These are phyloP conservation scores for Amiota minor DNA, from an alignment of 2,888 invertebrate genomes.

Conservation along the genomic window DNA sequence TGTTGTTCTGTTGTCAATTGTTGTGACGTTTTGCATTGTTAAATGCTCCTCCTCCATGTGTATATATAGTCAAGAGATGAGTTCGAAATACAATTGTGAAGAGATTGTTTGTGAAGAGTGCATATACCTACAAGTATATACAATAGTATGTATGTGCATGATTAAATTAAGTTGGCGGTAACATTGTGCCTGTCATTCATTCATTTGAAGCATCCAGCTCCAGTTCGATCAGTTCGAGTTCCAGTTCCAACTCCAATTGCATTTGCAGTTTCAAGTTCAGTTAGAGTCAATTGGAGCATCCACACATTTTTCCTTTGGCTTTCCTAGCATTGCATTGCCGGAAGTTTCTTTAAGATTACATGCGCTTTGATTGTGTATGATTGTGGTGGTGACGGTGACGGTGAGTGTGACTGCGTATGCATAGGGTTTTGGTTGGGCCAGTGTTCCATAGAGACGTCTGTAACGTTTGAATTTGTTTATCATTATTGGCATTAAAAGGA, in stretches of 20 bases:
- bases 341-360: not conserved
- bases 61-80: not conserved
- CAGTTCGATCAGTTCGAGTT: not conserved
- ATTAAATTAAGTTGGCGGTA: conserved; percentile 69
- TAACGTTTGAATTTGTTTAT: conserved; percentile 61
- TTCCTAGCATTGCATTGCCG: not conserved
- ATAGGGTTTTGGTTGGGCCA: conserved; percentile 2
- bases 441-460: conserved; percentile 23
- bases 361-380: not conserved
- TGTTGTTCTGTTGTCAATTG: no score
- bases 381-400: conserved; percentile 27
- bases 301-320: not conserved
- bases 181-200: conserved; percentile 23
- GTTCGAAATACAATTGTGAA: not conserved
- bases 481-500: conserved; percentile 68
- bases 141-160: conserved; percentile 58
- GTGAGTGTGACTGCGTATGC: conserved; percentile 27
- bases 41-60: not conserved
- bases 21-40: conserved; percentile 2
- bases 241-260: no score
- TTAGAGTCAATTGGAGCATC: not conserved
- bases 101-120: not conserved
- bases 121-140: no score
- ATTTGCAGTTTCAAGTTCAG: not conserved
- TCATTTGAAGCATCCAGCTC: no score